Percentiles rank a stretch among this genome's conserved stretches.
phyloP scores from a whole-genome alignment of 2,113 vertebrate species.

The Semnornis frantzii region DNA sequence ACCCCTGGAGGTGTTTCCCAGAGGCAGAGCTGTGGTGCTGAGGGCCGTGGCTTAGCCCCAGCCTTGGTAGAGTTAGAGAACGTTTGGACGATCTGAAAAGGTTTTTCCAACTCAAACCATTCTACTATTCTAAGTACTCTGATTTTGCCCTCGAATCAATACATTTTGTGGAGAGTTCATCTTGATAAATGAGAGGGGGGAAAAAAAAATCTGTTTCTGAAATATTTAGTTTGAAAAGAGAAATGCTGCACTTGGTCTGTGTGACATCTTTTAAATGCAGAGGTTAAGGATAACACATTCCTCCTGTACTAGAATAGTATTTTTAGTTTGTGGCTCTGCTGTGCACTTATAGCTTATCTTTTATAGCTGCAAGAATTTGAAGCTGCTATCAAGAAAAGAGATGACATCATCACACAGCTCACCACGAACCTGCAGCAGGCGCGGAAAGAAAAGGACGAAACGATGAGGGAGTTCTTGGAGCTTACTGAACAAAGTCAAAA shows the following conservation, averaged over 20 bases:
- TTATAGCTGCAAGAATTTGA: slow-evolving; percentile 94
- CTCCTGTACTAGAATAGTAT: neutral
- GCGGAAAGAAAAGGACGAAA: slow-evolving; percentile 92
- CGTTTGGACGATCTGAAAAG: too few species aligned
- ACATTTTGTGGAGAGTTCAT: neutral
- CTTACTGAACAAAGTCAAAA: slow-evolving; percentile 95
- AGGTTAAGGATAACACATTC: neutral
- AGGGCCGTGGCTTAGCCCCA: too few species aligned
- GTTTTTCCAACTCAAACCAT: too few species aligned
- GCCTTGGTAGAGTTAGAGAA: too few species aligned
- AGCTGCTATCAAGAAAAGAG: slow-evolving; percentile 93
- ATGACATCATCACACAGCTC: slow-evolving; percentile 96
- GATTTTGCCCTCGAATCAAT: neutral
- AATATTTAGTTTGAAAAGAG: neutral
- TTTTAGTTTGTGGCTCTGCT: neutral
- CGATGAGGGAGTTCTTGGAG: slow-evolving; percentile 92
- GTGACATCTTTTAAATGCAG: neutral
- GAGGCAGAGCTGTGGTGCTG: too few species aligned
- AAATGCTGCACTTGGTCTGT: neutral
- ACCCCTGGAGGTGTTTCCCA: too few species aligned
- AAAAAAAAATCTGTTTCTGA: neutral
- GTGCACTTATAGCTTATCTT: neutral
- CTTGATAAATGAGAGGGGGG: neutral
- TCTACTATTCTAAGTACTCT: neutral
- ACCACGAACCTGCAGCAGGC: slow-evolving; percentile 95